Conservation (phyloP, 2,113 vertebrate genomes). For the Papio anubis region DNA sequence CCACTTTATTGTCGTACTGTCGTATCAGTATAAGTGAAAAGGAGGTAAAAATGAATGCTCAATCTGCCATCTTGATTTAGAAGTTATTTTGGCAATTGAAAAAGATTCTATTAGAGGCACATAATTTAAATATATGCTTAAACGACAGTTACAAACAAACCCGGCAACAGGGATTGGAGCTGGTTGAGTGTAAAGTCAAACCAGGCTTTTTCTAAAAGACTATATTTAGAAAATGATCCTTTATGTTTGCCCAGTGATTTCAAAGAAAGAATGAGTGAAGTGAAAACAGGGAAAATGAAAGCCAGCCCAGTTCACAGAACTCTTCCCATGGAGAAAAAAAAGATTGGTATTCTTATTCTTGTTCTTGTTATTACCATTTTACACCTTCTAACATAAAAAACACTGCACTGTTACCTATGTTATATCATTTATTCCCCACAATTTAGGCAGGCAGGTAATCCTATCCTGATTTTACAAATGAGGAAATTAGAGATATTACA, state of each 20-base stretch:
- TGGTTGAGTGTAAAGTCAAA: neutral
- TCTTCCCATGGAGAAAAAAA: neutral
- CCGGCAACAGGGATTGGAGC: neutral
- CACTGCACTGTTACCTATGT: neutral
- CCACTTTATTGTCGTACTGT: neutral
- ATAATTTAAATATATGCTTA: neutral
- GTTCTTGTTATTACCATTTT: neutral
- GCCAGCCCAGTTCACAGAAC: no score
- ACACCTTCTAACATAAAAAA: neutral
- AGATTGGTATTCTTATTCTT: neutral
- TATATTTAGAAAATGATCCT: neutral
- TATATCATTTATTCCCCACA: neutral
- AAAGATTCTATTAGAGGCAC: neutral
- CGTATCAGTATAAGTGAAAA: neutral
- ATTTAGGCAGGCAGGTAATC: neutral
- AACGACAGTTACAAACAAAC: neutral
- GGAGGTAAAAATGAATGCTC: neutral
- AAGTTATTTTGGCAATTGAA: neutral
- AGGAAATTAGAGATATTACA: neutral
- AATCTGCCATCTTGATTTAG: neutral
- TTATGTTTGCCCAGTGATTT: neutral
- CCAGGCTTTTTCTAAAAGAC: neutral
- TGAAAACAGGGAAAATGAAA: neutral
- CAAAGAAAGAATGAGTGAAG: neutral
- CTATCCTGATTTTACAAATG: neutral